phyloP scores from a whole-genome alignment of 1,140 invertebrate species.

The Plutomurus gul region DNA sequence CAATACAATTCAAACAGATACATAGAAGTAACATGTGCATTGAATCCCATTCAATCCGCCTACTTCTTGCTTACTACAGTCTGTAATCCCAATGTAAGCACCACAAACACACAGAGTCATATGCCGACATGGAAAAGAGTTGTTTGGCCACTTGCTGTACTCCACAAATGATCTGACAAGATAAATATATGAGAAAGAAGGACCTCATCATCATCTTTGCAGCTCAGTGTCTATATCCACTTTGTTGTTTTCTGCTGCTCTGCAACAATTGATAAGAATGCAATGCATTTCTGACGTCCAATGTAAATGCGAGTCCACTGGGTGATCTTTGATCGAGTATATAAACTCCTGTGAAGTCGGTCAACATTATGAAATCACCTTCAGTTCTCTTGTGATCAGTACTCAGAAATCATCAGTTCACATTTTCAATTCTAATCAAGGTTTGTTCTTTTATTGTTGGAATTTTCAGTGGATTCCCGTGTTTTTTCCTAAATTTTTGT shows the following conservation, averaged over 20 bases:
- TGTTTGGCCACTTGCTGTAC: conserved; percentile 14
- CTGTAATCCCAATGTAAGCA: not conserved
- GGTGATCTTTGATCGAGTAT: conserved; percentile 21
- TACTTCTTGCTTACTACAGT: not conserved
- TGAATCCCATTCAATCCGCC: not conserved
- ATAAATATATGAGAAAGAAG: not conserved
- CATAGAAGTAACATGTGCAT: too few relatives aligned
- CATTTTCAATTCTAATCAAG: not conserved
- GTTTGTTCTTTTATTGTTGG: not conserved
- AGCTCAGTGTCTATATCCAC: not conserved
- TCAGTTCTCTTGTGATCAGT: conserved; percentile 7
- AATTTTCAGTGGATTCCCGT: not conserved
- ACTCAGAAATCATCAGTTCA: not conserved
- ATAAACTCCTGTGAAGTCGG: conserved; percentile 17
- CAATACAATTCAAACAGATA: too few relatives aligned
- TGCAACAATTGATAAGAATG: not conserved
- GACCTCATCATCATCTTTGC: not conserved
- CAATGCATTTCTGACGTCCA: too few relatives aligned
- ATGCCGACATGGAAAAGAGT: conserved; percentile 20
- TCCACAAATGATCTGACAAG: conserved; percentile 12
- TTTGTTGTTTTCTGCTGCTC: not conserved
- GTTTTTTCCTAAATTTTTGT: not conserved
- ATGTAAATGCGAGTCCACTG: not conserved
- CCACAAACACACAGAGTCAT: too few relatives aligned
- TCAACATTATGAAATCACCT: conserved; percentile 18